Evolutionary conservation across 2,113 vertebrate genomes (phyloP).

Genomic region (Strix uralensis): DNA sequence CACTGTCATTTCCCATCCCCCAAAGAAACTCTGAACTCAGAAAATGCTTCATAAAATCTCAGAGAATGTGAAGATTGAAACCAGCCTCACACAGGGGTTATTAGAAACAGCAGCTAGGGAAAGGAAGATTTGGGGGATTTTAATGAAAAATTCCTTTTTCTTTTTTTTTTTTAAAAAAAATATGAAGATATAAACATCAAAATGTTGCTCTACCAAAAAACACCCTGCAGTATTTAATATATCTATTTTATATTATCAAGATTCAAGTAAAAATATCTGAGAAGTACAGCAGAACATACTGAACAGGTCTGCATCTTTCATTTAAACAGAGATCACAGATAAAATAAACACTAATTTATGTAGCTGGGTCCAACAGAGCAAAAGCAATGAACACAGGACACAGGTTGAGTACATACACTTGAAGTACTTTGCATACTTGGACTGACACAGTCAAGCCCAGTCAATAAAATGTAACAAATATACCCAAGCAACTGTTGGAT

Average conservation of each 20-base stretch:
- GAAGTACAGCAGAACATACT: not conserved
- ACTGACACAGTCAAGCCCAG: not conserved
- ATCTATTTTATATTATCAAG: not conserved
- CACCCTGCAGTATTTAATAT: not conserved
- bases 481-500: not conserved
- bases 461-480: not conserved
- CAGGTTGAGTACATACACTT: not conserved
- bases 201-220: not conserved
- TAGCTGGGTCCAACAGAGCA: not conserved
- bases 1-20: not conserved
- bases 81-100: not conserved
- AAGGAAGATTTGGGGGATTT: not conserved
- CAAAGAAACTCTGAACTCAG: not conserved
- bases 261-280: not conserved
- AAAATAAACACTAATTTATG: not conserved
- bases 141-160: not conserved
- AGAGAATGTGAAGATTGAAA: not conserved
- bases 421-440: not conserved
- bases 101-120: conserved; percentile 1
- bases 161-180: not conserved
- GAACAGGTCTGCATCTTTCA: not conserved
- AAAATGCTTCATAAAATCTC: not conserved
- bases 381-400: not conserved
- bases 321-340: not conserved
- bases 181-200: not conserved